Evolutionary conservation across 2,888 invertebrate genomes (phyloP), one percentile per base, ranked within the genome.

Genomic region (Linnaemya tessellans): DNA sequence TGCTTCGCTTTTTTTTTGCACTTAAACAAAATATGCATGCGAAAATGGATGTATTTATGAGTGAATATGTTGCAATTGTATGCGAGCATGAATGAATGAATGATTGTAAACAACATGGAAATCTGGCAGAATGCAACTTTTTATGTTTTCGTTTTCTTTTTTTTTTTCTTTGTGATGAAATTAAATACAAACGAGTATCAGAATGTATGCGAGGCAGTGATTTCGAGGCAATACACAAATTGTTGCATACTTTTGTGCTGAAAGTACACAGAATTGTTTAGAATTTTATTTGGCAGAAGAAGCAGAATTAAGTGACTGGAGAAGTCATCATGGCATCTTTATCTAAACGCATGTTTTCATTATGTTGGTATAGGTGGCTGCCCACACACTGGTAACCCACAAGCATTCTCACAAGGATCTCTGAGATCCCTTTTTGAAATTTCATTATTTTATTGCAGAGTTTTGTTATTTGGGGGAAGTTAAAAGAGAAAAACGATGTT

Each of bases 191-290:
- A 18, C 60, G 11, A 35, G n/a, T 49, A 25, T 3, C 35, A 43
- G 3, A 2, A 1, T 22, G 54, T 13, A 22, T 10, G 13, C 18
- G 13, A 49, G 9, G n/a, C 49, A 54, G 22, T 22, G 20, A 65
- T 43, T 71, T 43, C 13, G 60, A 20, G 8, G 1, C 7, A 51
- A 20, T 11, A 51, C 13, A 62, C 73, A 49, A 73, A 22, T 65
- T 73, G 73, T 38, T 58, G 56, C 46, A 65, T 49, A 80, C 38
- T 56, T 60, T 54, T 30, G 20, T 54, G 60, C 54, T 62, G 43
- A 77, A 70, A 70, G 58, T 38, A 64, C 70, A 77, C 22, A 82
- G 70, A 25, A 82, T 70, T 82, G 62, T 56, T 82, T 70, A n/a
- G 64, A 35, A 81, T 75, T 81, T 62, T 68, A 68, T 81, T 74